Base-by-base conservation (phyloP, 2,797 vertebrate species). In the Muscicapa comitata region DNA sequence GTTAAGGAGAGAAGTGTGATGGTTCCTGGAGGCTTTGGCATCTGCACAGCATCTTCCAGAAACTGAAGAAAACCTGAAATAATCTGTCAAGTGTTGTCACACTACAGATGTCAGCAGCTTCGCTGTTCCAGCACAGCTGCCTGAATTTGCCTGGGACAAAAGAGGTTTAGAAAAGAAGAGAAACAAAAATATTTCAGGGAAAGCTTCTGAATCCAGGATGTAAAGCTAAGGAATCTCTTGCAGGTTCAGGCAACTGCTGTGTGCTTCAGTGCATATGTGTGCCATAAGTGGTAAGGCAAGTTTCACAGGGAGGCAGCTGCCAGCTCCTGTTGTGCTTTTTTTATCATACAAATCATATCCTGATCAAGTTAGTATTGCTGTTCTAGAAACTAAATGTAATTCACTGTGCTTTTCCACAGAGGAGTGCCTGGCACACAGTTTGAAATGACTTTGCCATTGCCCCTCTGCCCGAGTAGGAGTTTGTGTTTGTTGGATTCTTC, bases 21-120 rank as follows among this genome's bases (percentile, higher is more conserved):
- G 75, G 37, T 88, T 93, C 82, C 91, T 93, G 38, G 62, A 89
- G 87, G 72, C 79, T 95, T 75, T 94, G 89, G 81, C 76, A 84
- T 93, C 94, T 95, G 89, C 93, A 59, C 42, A 83, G 72, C 71
- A 38, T 91, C 93, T 94, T 77, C 76, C 82, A 88, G 81, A 81
- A 91, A 77, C 81, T 33, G 37, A 58, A 65, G 54, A 80, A 80
- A 90, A 83, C 54, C 54, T 88, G 58, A 88, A 86, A 53, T 51
- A 25, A 86, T 91, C 88, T 91, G 82, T 75, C 54, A 38, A 20
- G 65, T 78, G 91, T 80, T 92, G 70, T 81, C 54, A 6, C 81
- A 6, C 47, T 88, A 7, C 91, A 94, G 81, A 86, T 80, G 79
- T 89, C 90, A 7, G 47, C 47, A 17, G 93, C 85, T 78, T 75